Base-by-base conservation (phyloP, 2,113 vertebrate species). In the Calypte anna region DNA sequence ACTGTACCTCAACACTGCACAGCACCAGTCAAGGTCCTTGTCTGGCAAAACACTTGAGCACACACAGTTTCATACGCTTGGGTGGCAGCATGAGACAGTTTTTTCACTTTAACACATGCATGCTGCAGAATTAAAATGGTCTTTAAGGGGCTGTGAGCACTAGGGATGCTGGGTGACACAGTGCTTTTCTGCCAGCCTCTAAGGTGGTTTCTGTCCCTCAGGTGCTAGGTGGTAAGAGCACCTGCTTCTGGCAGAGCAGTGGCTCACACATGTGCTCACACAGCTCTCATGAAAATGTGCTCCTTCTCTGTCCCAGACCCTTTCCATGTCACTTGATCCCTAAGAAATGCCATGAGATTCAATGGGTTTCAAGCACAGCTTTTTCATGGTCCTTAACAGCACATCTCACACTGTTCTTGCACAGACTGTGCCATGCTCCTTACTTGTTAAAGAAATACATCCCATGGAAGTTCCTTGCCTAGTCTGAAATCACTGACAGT, bases 361-460 rank as follows among this genome's bases (percentile, higher is more conserved):
- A 50, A 1, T 16, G 55, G 5, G 27, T 8, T 77, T 62, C 59
- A 63, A 46, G 31, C 48, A 53, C 67, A 55, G 43, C 8, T 36
- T 89, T 63, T 68, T 40, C 76, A 40, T 1, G 6, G 62, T 48
- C 54, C n/a, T 63, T 14, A 64, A 69, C n/a, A 61, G 74, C n/a
- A 61, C 2, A 0, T n/a, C 18, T 1, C 0, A 55, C 27, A 21
- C 51, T 53, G 51, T 70, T 19, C 36, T 78, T 1, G 8, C 4
- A 73, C 30, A 46, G 54, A 58, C 43, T 38, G 74, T 20, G 36
- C 24, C 1, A 0, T 18, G 51, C 28, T 88, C 38, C 16, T 55
- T 61, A 4, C 14, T 38, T 43, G 14, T 20, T 61, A 38, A 81
- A 55, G 33, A 66, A 70, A 63, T 11, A 9, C 0, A 40, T 55